Base-by-base conservation (phyloP, 2,113 vertebrate genomes). In the Melanocharis versteri region DNA sequence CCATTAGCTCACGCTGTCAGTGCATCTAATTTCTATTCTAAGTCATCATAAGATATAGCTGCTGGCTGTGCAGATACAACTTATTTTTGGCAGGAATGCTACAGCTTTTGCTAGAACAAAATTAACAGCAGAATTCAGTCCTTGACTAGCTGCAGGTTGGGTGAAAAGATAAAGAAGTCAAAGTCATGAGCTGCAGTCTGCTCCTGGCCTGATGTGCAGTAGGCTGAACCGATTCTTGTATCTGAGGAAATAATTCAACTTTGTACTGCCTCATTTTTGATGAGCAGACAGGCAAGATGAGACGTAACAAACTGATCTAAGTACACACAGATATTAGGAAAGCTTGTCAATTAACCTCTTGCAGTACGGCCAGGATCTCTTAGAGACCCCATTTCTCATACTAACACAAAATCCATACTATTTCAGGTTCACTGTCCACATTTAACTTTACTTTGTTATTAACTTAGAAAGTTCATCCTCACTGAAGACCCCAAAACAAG, bases 11-110 rank as follows among this genome's bases (percentile, higher is more conserved):
- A 90, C 79, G 40, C 84, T 87, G 66, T 86, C 88, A 94, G 58
- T 47, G 68, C 75, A 81, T 95, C 79, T 92, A 68, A 83, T 86
- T 93, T 93, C 94, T 96, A 91, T 95, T 96, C 85, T 90, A 95
- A 95, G 92, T 93, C 90, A 30, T 93, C 90, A 30, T 45, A 94
- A 70, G 44, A 93, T 85, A 86, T 13, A 87, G 81, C 89, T 87
- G 80, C 75, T 87, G 82, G 54, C 89, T 95, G 89, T 62, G 60
- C 66, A 90, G 91, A 95, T 78, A 94, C 35, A 88, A 47, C 51
- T 93, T 96, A 91, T 91, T 97, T 95, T 79, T 83, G 90, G 89
- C 62, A 95, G 58, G 58, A 91, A 96, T 83, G 81, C 39, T 20
- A 51, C 0, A 1, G 50, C 45, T 93, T 95, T 91, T 80, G 57